These are phyloP conservation scores for Numenius phaeopus DNA, from an alignment of 2,797 vertebrate genomes.

Conservation along the genomic window DNA sequence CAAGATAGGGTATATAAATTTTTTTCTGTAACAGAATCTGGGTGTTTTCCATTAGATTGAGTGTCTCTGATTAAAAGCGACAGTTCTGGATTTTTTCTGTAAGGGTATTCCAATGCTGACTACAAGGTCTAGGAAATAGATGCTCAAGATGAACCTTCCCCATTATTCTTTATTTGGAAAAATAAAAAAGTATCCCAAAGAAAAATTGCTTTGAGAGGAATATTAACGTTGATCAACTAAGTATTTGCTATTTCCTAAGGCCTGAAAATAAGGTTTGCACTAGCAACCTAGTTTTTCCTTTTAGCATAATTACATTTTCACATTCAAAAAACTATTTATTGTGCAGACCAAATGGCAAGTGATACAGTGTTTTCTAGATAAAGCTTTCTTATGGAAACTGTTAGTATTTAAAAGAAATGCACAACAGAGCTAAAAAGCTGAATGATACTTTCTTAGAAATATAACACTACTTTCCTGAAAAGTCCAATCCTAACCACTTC, in stretches of 20 bases:
- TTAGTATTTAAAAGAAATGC: not conserved
- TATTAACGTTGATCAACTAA: not conserved
- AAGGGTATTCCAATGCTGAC: not conserved
- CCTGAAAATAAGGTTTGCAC: not conserved
- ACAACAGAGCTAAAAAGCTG: not conserved
- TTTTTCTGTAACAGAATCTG: not conserved
- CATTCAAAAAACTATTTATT: not conserved
- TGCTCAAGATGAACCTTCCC: not conserved
- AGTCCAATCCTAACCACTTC: not conserved
- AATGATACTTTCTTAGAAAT: not conserved
- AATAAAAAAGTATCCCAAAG: not conserved
- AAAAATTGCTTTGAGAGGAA: not conserved
- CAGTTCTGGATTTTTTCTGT: not conserved
- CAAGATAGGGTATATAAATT: not conserved
- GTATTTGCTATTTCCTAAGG: not conserved
- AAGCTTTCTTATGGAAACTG: not conserved
- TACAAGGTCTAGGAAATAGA: not conserved
- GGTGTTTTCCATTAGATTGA: not conserved
- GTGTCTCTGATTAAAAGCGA: not conserved
- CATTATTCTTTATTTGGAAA: not conserved
- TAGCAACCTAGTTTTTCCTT: not conserved
- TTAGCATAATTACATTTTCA: not conserved
- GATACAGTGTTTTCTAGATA: not conserved
- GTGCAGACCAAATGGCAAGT: not conserved
- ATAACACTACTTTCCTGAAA: not conserved